Conservation (phyloP, 2,113 vertebrate species). For the Galbula dea region DNA sequence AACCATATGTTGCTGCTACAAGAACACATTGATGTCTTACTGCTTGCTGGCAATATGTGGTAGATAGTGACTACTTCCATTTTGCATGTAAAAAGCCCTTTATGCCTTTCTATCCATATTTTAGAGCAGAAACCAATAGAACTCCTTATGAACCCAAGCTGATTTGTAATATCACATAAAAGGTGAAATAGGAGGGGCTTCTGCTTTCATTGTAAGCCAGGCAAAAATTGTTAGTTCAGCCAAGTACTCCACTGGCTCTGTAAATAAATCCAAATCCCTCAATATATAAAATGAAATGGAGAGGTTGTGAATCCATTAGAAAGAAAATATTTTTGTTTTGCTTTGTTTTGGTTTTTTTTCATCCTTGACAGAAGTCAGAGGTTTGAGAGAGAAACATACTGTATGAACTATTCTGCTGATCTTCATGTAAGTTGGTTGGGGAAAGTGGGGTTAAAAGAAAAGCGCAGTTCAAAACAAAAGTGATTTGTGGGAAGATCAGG, state of each 20-base stretch:
- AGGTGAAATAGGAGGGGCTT: background rate
- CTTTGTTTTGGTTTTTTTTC: background rate
- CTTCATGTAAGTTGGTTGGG: background rate
- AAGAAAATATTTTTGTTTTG: background rate
- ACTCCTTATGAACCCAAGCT: background rate
- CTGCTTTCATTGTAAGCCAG: background rate
- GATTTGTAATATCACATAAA: conserved; percentile 47
- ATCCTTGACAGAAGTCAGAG: background rate
- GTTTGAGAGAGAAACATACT: background rate
- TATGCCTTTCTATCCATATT: background rate
- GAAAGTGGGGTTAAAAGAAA: background rate
- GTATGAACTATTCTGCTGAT: background rate
- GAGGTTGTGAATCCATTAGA: conserved; percentile 16
- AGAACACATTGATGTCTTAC: conserved; percentile 37
- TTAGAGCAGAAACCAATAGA: background rate
- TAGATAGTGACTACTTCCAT: background rate
- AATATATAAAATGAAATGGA: background rate
- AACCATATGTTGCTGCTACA: conserved; percentile 49
- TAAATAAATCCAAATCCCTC: conserved; percentile 10
- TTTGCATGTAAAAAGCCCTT: conserved; percentile 8
- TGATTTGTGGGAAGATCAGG: conserved; percentile 21
- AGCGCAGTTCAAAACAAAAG: background rate
- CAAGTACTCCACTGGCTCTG: background rate
- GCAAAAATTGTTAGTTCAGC: conserved; percentile 48
- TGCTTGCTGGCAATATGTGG: conserved; percentile 11